Conservation (phyloP, 2,888 invertebrate genomes). For the Thymelicus sylvestris region DNA sequence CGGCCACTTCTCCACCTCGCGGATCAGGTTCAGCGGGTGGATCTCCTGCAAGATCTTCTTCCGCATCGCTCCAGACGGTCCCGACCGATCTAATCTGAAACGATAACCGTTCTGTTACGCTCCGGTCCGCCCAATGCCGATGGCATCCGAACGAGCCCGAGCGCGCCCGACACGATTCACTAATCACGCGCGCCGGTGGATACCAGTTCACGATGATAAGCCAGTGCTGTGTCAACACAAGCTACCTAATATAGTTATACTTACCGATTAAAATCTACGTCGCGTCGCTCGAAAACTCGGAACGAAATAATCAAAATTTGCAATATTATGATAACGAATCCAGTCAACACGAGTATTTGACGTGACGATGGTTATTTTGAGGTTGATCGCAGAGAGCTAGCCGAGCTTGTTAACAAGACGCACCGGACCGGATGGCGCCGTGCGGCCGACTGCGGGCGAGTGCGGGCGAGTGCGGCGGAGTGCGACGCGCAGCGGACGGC, state of each 20-base stretch:
- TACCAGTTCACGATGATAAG: not conserved
- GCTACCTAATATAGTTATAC: not conserved
- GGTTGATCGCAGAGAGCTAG: not conserved
- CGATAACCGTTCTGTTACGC: not conserved
- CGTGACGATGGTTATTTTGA: not conserved
- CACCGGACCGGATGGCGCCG: constrained; percentile 11
- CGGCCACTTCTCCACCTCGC: constrained; percentile 59
- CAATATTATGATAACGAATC: no score
- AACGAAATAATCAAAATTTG: no score
- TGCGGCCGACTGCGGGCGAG: constrained; percentile 18
- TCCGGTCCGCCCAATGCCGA: constrained; percentile 9
- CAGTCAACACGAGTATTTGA: not conserved
- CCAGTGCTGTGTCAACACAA: not conserved
- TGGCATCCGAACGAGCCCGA: constrained; percentile 22
- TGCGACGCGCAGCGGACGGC: constrained; percentile 33
- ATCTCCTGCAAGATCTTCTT: constrained; percentile 56
- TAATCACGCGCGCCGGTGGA: not conserved
- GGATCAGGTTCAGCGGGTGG: constrained; percentile 55
- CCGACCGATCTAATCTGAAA: not conserved
- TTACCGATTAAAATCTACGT: not conserved
- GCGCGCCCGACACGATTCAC: constrained; percentile 4
- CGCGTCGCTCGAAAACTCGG: no score
- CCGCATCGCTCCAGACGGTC: constrained; percentile 9
- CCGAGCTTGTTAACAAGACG: constrained; percentile 9
- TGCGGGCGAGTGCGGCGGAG: constrained; percentile 26